Evolutionary conservation across 2,797 vertebrate genomes (phyloP).

Genomic region (Monodelphis domestica): DNA sequence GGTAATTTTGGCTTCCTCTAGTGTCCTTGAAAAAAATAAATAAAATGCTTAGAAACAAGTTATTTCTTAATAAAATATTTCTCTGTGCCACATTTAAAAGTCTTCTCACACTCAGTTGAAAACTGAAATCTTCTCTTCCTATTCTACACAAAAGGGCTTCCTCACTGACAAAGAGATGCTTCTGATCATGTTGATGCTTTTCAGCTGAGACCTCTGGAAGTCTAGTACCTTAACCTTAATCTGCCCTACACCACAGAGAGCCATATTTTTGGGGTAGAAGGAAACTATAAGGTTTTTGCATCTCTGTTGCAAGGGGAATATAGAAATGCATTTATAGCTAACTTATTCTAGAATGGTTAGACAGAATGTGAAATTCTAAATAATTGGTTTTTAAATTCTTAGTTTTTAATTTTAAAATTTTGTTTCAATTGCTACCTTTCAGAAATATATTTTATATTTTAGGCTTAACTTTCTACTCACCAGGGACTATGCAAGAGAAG

Average conservation of each 20-base stretch:
- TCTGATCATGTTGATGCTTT: slow-evolving; percentile 30
- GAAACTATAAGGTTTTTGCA: slow-evolving; percentile 25
- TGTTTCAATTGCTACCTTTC: not conserved
- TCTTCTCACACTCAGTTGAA: not conserved
- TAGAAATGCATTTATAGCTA: not conserved
- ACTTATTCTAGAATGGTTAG: slow-evolving; percentile 12
- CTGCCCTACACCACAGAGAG: slow-evolving; percentile 24
- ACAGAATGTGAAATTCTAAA: not conserved
- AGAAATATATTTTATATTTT: not conserved
- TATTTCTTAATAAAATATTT: slow-evolving; percentile 37
- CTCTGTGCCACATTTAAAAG: slow-evolving; percentile 28
- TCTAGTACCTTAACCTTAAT: not conserved
- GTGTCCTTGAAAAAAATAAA: slow-evolving; percentile 63
- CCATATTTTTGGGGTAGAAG: not conserved
- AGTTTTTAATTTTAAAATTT: not conserved
- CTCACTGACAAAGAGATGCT: slow-evolving; percentile 1
- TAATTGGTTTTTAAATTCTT: slow-evolving; percentile 24
- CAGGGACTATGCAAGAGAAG: not conserved
- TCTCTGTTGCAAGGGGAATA: slow-evolving; percentile 10
- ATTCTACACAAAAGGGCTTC: not conserved
- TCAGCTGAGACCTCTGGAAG: slow-evolving; percentile 41
- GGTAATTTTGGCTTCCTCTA: slow-evolving; percentile 54
- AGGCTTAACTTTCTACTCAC: not conserved
- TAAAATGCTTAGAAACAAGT: slow-evolving; percentile 13
- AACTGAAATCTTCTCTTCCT: slow-evolving; percentile 20